Evolutionary conservation across 2,113 vertebrate genomes (phyloP), one percentile per base, ranked within the genome.

Genomic region (Pithys albifrons): DNA sequence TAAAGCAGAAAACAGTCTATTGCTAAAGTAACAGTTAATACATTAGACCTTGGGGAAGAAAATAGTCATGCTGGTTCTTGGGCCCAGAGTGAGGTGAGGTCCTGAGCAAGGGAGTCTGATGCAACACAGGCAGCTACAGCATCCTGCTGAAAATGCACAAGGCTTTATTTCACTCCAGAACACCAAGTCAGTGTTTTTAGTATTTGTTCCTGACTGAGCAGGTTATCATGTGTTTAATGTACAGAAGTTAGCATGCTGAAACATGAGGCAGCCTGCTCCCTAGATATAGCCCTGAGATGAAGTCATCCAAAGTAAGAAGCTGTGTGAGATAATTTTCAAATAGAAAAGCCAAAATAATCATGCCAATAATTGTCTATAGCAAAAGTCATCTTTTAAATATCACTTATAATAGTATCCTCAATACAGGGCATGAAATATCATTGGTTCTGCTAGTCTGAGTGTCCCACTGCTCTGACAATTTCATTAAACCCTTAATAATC

Each of bases 401-500:
- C 5, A 29, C 86, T 90, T 90, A 41, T 70, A 78, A 48, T 52
- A 35, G 10, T 41, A 71, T 7, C 57, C 87, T 84, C 62, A 86
- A n/a, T 75, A 64, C 5, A 55, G 41, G 2, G 12, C 69, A 17
- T 84, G 83, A 95, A 95, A 89, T 81, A 91, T n/a, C 16, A 41
- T 62, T 78, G 70, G 20, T 25, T 86, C 18, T 94, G 48, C 29
- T 85, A 58, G 71, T 78, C 70, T 85, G 43, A 19, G 17, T 83
- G 79, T 79, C 72, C 86, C 61, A 96, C 81, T 97, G 72, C 83
- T 96, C 57, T 0, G 2, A 79, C 7, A 95, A 85, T 91, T 86
- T 91, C 73, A 92, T 94, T 94, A 94, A 97, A 93, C 23, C 8
- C 64, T 87, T 74, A 91, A 70, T 85, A 83, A 83, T 49, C 55